Base-by-base conservation (phyloP, 2,888 invertebrate species). In the Chalcis sispes region DNA sequence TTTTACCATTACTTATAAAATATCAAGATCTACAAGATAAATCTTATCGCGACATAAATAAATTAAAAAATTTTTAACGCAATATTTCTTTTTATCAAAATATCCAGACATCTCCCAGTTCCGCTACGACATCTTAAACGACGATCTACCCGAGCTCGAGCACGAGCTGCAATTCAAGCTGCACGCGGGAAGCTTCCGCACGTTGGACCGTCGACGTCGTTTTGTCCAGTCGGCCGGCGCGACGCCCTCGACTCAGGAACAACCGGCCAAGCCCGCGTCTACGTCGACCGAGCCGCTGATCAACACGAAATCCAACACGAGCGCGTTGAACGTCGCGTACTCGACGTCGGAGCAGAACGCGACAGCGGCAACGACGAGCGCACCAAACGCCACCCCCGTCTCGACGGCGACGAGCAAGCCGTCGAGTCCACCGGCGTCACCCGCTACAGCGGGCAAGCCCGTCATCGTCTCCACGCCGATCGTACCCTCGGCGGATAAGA, bases 311-410 rank as follows among this genome's bases (percentile, higher is more conserved):
- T 62, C 80, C 8, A 79, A 66, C 25, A 3, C 72, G 23, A 73
- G 73, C 36, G n/a, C n/a, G n/a, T 54, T 62, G 4, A 83, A 81
- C 62, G 81, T 85, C 7, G 77, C 84, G 2, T 83, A 86, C 71
- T 77, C 82, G 15, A 83, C 83, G 46, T 80, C 76, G 27, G 79
- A 80, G 15, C 73, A 78, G 18, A 75, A 79, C 52, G 23, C 64
- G 52, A 58, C 77, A 15, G 20, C 18, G 23, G 23, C 52, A n/a
- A 52, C 25, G 5, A 27, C 15, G 2, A 48, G 29, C 23, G 15
- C 50, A 1, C n/a, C 52, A 23, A 73, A 25, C 27, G 5, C 20
- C 1, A 62, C 72, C 27, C 72, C 80, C 4, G 80, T 83, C n/a
- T 82, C 85, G 2, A 78, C 81, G 48, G 80, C 84, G 23, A 78